A percentile compares a stretch with the other conserved stretches of the same genome.
These are phyloP conservation scores for Tribolium freemani DNA, from an alignment of 2,888 invertebrate genomes.

Conservation along the genomic window DNA sequence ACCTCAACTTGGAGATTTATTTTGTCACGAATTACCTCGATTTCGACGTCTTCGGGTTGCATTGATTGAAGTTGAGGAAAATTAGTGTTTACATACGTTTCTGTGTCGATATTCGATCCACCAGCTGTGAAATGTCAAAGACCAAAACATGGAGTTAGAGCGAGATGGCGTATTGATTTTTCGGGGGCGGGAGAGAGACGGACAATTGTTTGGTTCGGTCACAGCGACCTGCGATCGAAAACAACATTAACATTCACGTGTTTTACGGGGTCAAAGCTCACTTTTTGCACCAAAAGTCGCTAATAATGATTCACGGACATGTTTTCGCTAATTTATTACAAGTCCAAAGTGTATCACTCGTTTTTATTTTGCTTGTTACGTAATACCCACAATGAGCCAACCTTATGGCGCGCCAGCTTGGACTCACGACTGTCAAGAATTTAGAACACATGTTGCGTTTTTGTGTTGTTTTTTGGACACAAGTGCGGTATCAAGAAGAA, in stretches of 20 bases:
- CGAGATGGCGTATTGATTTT: not conserved
- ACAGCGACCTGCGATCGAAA: not conserved
- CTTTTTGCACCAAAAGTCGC: not conserved
- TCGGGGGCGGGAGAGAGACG: not conserved
- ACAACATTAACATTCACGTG: slow-evolving; percentile 12
- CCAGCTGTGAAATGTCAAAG: slow-evolving; percentile 36
- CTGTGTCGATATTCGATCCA: slow-evolving; percentile 31
- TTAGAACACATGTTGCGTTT: too few species aligned
- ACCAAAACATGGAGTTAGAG: slow-evolving; percentile 19
- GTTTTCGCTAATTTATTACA: not conserved
- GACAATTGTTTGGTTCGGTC: slow-evolving; percentile 8
- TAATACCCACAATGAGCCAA: not conserved
- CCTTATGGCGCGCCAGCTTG: not conserved
- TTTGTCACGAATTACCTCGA: slow-evolving; percentile 6
- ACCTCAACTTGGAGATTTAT: not conserved
- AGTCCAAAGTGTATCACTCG: not conserved
- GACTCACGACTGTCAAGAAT: not conserved
- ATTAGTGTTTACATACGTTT: slow-evolving; percentile 29
- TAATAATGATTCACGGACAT: too few species aligned
- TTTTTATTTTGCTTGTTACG: not conserved
- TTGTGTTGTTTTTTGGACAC: too few species aligned
- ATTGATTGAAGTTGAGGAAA: slow-evolving; percentile 3
- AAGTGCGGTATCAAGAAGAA: too few species aligned
- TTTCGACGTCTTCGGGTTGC: slow-evolving; percentile 26
- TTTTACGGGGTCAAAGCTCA: not conserved